A percentile compares a stretch with the other conserved stretches of the same genome.
These are phyloP conservation scores for Otus scops DNA, from an alignment of 2,797 vertebrate species.

Conservation along the genomic window DNA sequence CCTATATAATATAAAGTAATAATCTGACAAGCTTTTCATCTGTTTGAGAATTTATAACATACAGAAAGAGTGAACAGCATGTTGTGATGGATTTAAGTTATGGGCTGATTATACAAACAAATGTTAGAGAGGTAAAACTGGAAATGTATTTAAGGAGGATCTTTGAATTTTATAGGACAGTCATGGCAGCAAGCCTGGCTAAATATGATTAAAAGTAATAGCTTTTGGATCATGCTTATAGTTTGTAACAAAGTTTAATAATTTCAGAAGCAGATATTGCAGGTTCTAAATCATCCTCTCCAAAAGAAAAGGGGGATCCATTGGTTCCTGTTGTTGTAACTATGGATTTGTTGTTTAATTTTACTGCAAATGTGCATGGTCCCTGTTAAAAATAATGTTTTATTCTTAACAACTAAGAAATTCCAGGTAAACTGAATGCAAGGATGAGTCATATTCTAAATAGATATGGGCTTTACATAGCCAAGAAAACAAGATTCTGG, in stretches of 20 bases:
- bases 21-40: not conserved
- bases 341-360: not conserved
- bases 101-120: not conserved
- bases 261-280: not conserved
- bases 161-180: not conserved
- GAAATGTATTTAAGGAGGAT: not conserved
- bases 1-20: not conserved
- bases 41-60: not conserved
- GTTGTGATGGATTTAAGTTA: not conserved
- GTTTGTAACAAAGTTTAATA: not conserved
- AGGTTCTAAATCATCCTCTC: not conserved
- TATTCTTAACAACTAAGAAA: not conserved
- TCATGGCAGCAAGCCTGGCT: not conserved
- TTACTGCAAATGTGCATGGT: not conserved
- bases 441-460: not conserved
- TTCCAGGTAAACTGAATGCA: not conserved
- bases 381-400: not conserved
- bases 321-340: not conserved
- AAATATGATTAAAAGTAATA: not conserved
- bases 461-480: not conserved
- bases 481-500: not conserved
- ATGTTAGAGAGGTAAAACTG: not conserved
- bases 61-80: not conserved
- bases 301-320: not conserved
- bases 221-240: not conserved